A percentile compares a stretch with the other conserved stretches of the same genome.
phyloP scores from a whole-genome alignment of 2,797 vertebrate genomes.

The Silurus aristotelis region DNA sequence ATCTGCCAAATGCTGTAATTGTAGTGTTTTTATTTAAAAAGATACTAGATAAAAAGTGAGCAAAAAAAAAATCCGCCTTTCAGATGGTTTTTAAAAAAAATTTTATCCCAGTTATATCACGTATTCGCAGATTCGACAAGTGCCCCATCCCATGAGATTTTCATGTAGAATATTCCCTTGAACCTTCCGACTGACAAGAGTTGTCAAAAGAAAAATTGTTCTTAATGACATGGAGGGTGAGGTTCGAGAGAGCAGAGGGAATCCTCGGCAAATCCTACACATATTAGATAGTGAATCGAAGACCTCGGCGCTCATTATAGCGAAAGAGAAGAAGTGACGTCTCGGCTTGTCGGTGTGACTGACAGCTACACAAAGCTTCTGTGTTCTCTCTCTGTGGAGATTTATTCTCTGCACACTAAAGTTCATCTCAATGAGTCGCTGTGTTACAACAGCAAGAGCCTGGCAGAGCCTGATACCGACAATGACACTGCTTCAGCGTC shows the following conservation, averaged over 20 bases:
- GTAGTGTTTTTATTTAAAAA: too few species aligned
- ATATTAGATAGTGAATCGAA: slow-evolving; percentile 29
- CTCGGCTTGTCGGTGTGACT: slow-evolving; percentile 26
- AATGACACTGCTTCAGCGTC: not conserved
- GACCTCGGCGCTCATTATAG: slow-evolving; percentile 36
- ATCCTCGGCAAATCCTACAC: slow-evolving; percentile 18
- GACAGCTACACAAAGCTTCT: slow-evolving; percentile 15
- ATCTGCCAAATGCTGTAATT: too few species aligned
- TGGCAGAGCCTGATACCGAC: not conserved
- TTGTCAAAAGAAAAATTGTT: not conserved
- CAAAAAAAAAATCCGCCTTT: too few species aligned
- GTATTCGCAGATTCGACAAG: not conserved
- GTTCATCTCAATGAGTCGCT: not conserved
- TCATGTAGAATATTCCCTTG: not conserved
- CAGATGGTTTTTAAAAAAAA: too few species aligned
- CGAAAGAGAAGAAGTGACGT: not conserved
- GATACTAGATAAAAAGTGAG: too few species aligned
- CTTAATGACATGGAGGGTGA: not conserved
- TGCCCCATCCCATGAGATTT: not conserved
- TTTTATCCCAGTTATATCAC: not conserved
- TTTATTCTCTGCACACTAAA: not conserved
- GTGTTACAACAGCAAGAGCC: slow-evolving; percentile 1
- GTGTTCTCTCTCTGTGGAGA: not conserved
- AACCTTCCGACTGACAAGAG: not conserved
- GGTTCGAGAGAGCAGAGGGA: not conserved